Evolutionary conservation across 2,113 vertebrate species (phyloP).

Genomic region (Halcyon senegalensis): DNA sequence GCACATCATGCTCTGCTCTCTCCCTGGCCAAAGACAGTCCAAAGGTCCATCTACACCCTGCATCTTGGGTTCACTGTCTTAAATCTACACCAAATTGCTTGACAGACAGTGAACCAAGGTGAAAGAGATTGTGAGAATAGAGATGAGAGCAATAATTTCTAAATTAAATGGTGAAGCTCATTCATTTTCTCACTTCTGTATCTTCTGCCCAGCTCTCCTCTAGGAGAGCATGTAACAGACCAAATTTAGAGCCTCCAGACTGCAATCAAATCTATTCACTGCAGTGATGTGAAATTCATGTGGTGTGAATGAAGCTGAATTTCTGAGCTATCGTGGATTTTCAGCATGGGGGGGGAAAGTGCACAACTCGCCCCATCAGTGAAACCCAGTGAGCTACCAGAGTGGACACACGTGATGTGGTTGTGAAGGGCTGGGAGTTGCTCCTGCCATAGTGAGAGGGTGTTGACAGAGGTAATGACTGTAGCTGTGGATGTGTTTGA

Average conservation of each 20-base stretch:
- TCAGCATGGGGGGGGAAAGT: neutral
- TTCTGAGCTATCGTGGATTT: neutral
- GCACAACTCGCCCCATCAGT: fast-evolving
- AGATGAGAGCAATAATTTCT: neutral
- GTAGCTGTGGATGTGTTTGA: neutral
- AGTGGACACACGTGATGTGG: fast-evolving
- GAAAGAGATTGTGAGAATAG: neutral
- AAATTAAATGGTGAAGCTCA: neutral
- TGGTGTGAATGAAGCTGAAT: neutral
- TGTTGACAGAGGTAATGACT: neutral
- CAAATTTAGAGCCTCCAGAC: conserved; percentile 12
- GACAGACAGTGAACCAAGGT: neutral
- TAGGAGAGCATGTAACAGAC: neutral
- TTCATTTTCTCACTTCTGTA: neutral
- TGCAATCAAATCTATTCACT: neutral
- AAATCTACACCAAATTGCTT: neutral
- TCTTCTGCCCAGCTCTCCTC: neutral
- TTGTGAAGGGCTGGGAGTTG: neutral
- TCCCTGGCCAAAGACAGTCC: neutral
- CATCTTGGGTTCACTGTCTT: neutral
- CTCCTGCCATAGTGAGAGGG: fast-evolving
- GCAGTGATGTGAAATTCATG: fast-evolving
- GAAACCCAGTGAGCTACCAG: neutral
- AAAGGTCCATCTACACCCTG: neutral
- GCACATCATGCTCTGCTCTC: neutral